Evolutionary conservation across 2,888 invertebrate genomes (phyloP).

Genomic region (Adelphocoris suturalis): DNA sequence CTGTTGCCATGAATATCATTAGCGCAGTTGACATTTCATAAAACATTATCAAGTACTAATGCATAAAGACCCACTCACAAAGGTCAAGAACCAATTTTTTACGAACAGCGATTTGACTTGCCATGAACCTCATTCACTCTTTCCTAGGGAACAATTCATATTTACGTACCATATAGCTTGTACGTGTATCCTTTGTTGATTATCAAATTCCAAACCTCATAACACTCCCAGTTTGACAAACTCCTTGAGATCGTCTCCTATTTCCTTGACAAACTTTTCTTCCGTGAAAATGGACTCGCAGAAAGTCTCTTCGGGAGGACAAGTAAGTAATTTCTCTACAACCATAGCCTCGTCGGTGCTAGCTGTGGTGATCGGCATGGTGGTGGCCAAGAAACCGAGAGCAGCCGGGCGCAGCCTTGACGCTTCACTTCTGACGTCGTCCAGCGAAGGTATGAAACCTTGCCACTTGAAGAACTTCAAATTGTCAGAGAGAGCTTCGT

Average conservation of each 20-base stretch:
- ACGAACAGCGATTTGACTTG: too few relatives aligned
- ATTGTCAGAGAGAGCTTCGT: conserved; percentile 50
- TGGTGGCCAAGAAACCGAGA: neutral
- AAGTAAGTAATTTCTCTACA: conserved; percentile 16
- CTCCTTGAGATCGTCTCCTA: conserved; percentile 51
- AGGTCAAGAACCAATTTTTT: too few relatives aligned
- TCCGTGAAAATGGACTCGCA: neutral
- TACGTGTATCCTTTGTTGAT: too few relatives aligned
- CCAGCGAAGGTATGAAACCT: conserved; percentile 29
- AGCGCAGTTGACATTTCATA: too few relatives aligned
- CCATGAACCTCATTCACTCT: too few relatives aligned
- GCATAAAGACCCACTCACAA: too few relatives aligned
- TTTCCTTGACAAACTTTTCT: conserved; percentile 55
- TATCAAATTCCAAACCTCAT: too few relatives aligned
- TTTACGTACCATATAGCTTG: too few relatives aligned
- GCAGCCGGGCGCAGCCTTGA: conserved; percentile 15
- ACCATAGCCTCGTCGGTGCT: neutral
- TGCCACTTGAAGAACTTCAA: conserved; percentile 61
- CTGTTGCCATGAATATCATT: too few relatives aligned
- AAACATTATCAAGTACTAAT: too few relatives aligned
- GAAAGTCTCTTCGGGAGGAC: neutral
- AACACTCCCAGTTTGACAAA: conserved; percentile 17
- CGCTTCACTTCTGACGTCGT: conserved; percentile 58
- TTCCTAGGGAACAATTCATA: too few relatives aligned
- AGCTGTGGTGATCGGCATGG: conserved; percentile 4